Evolutionary conservation across 2,888 invertebrate genomes (phyloP), one percentile per base, ranked within the genome.

Genomic region (Lagria hirta): DNA sequence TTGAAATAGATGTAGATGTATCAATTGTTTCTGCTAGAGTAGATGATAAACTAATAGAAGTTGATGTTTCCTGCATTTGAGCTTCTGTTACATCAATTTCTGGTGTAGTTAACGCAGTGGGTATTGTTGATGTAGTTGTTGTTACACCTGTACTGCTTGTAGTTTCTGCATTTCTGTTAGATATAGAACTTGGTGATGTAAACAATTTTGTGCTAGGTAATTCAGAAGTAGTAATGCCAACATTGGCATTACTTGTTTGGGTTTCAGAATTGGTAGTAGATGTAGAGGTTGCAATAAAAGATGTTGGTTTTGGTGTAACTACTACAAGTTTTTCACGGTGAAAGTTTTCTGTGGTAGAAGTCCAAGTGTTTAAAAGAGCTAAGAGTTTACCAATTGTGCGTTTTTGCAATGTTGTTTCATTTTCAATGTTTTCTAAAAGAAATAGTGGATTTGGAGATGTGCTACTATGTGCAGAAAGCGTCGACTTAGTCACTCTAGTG

Each of bases 351-450:
- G 49, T 43, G 8, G 57, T 54, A 14, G 60, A 51, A 34, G 58
- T 67, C 59, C 73, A 64, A 59, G 72, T 71, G 55, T 74, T 75
- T 55, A 72, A 58, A 38, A 71, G 60, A 45, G 60, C 58, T 42
- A 70, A 52, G 27, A 71, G 55, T 56, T 64, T 65, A 23, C 65
- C 65, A 26, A 71, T 64, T 7, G 70, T 68, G 43, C 65, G 57
- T 50, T 70, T 65, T 51, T 67, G 64, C 42, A 67, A 51, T 12
- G 56, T 57, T 51, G 66, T 61, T 24, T 71, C 68, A 13, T 65
- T 56, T 18, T 60, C 56, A 44, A 69, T 62, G 43, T 66, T 58
- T 43, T 69, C 66, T 48, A 69, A 58, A 22, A 65, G 60, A 51
- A 54, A 64, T 48, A 65, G 54, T 37, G 68, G 66, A 56, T 61